Base-by-base conservation (phyloP, 2,797 vertebrate genomes). In the Coluber constrictor region DNA sequence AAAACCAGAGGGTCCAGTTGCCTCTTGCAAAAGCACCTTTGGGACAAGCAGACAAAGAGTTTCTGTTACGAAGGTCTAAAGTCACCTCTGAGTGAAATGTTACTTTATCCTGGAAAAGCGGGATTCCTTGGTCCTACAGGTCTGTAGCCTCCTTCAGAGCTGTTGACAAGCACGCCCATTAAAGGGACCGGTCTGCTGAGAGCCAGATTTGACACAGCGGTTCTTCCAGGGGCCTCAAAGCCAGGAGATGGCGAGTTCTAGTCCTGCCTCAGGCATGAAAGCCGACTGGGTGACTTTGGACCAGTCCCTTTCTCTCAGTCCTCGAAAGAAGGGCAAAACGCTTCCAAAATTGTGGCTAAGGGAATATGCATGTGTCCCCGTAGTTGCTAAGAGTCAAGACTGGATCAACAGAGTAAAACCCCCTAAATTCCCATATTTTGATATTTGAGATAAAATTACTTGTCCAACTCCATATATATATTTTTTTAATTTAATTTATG, bases 321-420 rank as follows among this genome's bases (percentile, higher is more conserved):
- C 16, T 9, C 18, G 7, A 32, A 74, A 20, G n/a, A 70, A 32
- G 16, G 5, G 61, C 37, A 88, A 25, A 32, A 18, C 56, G 9
- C 13, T 13, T 61, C 43, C 57, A 61, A 60, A 89, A 32, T 20
- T 8, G 16, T 74, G 3, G 32, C 16, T 18, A 74, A 74, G 16
- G 8, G 3, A 74, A 74, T 4, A 37, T 10, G 32, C 70, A 37
- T 0, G 2, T 37, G 63, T n/a, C 63, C 27, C 4, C 1, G 0
- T n/a, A 43, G 16, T 43, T 37, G 32, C 16, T 18, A 74, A 74
- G 16, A 37, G 0, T 43, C 70, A 74, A 57, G 18, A 23, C 18
- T 43, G 18, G 18, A 32, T 7, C 66, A 43, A 11, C 18, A 23
- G 23, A 9, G 1, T 20, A 43, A 43, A 43, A 23, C 18, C 3